These are phyloP conservation scores for Otolemur garnettii DNA, from an alignment of 2,113 vertebrate genomes.

Conservation along the genomic window DNA sequence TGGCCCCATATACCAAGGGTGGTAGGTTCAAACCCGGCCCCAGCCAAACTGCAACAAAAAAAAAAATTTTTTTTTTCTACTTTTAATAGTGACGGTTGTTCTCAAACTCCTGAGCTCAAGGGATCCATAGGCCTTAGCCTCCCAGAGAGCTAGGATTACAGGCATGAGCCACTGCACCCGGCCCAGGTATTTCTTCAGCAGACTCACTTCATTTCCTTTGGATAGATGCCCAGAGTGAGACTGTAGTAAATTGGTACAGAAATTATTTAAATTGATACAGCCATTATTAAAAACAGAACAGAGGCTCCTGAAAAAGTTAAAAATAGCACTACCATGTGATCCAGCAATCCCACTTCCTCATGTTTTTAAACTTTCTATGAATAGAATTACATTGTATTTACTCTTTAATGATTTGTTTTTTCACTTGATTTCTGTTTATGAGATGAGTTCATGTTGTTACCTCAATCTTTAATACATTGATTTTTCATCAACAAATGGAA, in stretches of 20 bases:
- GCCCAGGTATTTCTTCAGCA: background rate
- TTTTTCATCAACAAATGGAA: constrained; percentile 17
- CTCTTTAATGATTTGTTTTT: constrained; percentile 11
- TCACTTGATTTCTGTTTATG: background rate
- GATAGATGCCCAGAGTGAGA: background rate
- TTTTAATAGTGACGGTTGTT: too few species aligned
- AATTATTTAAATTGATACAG: background rate
- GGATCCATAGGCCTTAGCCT: too few species aligned
- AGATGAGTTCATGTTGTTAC: background rate
- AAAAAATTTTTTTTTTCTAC: too few species aligned
- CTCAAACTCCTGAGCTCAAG: too few species aligned
- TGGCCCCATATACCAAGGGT: too few species aligned
- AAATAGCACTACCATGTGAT: background rate
- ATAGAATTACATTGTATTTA: background rate
- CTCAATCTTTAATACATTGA: too few species aligned
- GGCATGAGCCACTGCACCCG: too few species aligned
- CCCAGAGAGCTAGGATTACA: too few species aligned
- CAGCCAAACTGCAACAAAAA: too few species aligned
- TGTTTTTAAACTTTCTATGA: constrained; percentile 8
- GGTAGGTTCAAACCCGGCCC: too few species aligned
- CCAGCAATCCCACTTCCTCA: background rate
- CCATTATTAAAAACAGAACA: background rate
- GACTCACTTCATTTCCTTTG: background rate
- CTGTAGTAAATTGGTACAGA: background rate
- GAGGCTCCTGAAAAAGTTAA: background rate